A percentile compares a stretch with the other conserved stretches of the same genome.
These are phyloP conservation scores for Equus quagga DNA, from an alignment of 2,113 vertebrate species.

Conservation along the genomic window DNA sequence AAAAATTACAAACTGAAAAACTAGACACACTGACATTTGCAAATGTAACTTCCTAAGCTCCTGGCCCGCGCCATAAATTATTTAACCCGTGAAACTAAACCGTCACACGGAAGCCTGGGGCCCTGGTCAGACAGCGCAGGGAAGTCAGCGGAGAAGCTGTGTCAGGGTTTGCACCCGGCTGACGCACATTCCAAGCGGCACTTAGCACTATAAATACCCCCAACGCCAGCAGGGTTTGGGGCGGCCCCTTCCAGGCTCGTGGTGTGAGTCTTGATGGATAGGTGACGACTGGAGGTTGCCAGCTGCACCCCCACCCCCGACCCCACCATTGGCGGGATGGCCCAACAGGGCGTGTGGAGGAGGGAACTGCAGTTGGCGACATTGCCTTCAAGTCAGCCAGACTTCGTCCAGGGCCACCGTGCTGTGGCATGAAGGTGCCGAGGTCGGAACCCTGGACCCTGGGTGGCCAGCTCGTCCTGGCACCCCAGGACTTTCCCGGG, in stretches of 20 bases:
- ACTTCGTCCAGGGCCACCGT: no score
- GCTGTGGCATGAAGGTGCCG: not conserved
- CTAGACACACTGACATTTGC: not conserved
- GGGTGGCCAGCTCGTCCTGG: not conserved
- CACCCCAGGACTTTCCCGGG: no score
- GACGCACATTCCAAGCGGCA: not conserved
- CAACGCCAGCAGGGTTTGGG: not conserved
- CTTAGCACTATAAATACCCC: not conserved
- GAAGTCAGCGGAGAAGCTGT: not conserved
- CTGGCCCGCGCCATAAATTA: not conserved
- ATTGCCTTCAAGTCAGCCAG: not conserved
- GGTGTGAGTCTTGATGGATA: not conserved
- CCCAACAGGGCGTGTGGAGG: rapidly evolving
- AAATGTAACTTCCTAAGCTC: not conserved
- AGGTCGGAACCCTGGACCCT: not conserved
- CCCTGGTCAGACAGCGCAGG: not conserved
- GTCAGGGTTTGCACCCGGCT: not conserved
- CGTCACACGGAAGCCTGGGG: not conserved
- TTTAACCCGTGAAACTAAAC: not conserved
- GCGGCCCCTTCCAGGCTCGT: not conserved
- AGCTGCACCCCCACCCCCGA: no score
- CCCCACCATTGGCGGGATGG: rapidly evolving
- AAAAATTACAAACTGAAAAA: not conserved
- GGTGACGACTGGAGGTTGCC: not conserved
- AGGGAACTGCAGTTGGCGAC: not conserved